Evolutionary conservation across 2,888 invertebrate species (phyloP).

Genomic region (Sinotaia quadrata): DNA sequence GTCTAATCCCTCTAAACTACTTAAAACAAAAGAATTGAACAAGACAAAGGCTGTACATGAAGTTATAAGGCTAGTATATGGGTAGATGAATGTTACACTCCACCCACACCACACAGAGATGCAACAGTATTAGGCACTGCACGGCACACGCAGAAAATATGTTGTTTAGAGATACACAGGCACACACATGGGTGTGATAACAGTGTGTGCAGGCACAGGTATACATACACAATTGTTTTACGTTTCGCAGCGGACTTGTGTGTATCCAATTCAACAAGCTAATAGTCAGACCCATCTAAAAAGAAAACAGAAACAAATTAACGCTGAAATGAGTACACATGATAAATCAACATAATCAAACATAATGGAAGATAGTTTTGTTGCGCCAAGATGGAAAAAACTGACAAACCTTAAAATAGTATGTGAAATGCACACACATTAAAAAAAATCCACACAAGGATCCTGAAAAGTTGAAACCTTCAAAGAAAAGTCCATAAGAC

Average conservation of each 20-base stretch:
- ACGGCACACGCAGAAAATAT: conserved; percentile 6
- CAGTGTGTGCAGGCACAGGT: not conserved
- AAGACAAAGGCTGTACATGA: not conserved
- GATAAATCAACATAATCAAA: no score
- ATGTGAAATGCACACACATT: not conserved
- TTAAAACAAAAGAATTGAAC: conserved; percentile 6
- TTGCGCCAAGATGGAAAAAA: not conserved
- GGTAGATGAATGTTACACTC: not conserved
- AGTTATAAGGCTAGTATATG: not conserved
- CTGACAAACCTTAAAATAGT: no score
- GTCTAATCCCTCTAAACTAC: no score
- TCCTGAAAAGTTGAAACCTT: not conserved
- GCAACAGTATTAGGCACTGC: conserved; percentile 11
- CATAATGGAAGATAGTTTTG: not conserved
- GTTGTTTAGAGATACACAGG: not conserved
- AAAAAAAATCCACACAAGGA: not conserved
- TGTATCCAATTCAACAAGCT: conserved; percentile 28
- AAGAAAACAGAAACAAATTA: conserved; percentile 1
- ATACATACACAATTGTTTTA: conserved; percentile 23
- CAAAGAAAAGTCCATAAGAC: not conserved
- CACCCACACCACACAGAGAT: conserved; percentile 2
- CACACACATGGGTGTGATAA: not conserved
- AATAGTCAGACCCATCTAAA: conserved; percentile 30
- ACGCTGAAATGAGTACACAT: no score
- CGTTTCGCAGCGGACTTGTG: conserved; percentile 19